These are phyloP conservation scores for Oncorhynchus keta DNA, from an alignment of 2,113 vertebrate species.

Conservation along the genomic window DNA sequence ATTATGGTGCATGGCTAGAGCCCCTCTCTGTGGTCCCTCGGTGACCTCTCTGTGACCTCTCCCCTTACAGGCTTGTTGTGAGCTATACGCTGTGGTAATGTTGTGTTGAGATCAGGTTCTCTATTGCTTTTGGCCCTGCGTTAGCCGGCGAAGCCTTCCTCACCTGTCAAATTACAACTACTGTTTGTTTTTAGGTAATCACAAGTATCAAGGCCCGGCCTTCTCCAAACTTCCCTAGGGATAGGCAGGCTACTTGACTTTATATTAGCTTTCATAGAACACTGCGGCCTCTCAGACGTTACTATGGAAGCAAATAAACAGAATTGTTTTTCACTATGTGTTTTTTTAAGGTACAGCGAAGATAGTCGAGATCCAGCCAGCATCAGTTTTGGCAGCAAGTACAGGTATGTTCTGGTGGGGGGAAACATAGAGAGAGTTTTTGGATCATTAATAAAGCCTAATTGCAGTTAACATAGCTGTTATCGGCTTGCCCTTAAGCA, in stretches of 20 bases:
- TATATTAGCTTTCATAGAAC: constrained; percentile 50
- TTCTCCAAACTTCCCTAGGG: constrained; percentile 22
- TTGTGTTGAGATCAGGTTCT: background rate
- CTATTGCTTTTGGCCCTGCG: background rate
- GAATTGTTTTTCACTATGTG: constrained; percentile 21
- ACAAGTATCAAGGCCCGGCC: background rate
- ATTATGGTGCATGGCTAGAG: background rate
- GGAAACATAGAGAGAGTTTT: constrained; percentile 28
- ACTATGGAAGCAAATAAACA: constrained; percentile 47
- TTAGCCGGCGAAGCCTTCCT: background rate
- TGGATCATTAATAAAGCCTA: constrained; percentile 59
- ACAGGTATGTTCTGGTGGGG: constrained; percentile 29
- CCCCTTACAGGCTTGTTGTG: background rate
- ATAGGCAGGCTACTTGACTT: constrained; percentile 43
- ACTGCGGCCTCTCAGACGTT: constrained; percentile 35
- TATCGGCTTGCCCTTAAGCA: constrained; percentile 66
- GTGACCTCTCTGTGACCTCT: background rate
- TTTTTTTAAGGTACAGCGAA: constrained; percentile 12
- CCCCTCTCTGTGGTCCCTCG: too few relatives aligned
- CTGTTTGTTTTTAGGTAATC: background rate
- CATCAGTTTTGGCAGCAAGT: constrained; percentile 7
- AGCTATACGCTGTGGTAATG: background rate
- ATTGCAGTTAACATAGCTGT: constrained; percentile 65
- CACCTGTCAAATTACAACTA: background rate
- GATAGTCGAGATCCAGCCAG: constrained; percentile 39